These are phyloP conservation scores for Scomber scombrus DNA, from an alignment of 2,113 vertebrate species.

Conservation along the genomic window DNA sequence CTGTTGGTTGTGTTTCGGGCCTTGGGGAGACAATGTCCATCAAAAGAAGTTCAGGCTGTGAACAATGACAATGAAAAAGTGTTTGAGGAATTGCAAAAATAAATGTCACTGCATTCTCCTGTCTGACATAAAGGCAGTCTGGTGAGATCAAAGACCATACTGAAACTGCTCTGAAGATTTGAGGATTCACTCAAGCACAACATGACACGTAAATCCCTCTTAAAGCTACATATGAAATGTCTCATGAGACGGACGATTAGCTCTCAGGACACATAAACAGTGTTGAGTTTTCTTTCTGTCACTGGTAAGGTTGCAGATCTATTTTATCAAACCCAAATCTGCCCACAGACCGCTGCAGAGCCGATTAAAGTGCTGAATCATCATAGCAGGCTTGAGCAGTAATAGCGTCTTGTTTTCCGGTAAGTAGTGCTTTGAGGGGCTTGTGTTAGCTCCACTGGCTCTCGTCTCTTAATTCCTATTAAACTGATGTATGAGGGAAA, in stretches of 20 bases:
- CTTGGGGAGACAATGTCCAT: constrained; percentile 18
- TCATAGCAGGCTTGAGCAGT: constrained; percentile 61
- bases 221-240: constrained; percentile 21
- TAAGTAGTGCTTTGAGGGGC: constrained; percentile 58
- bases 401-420: constrained; percentile 61
- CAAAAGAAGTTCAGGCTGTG: constrained; percentile 18
- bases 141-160: background rate
- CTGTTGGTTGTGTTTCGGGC: constrained; percentile 16
- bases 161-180: constrained; percentile 26
- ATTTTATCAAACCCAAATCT: constrained; percentile 55
- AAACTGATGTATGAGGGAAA: constrained; percentile 44
- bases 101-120: constrained; percentile 4
- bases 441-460: constrained; percentile 53
- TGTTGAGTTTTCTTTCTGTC: constrained; percentile 28
- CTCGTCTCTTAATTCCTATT: constrained; percentile 57
- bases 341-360: constrained; percentile 11
- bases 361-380: constrained; percentile 54
- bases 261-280: constrained; percentile 11
- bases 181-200: constrained; percentile 22
- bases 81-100: background rate
- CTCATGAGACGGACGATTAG: constrained; percentile 41
- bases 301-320: constrained; percentile 44
- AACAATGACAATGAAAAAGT: constrained; percentile 12
- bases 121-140: constrained; percentile 12
- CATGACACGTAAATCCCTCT: constrained; percentile 47